A percentile compares a stretch with the other conserved stretches of the same genome.
These are phyloP conservation scores for Tipula confusa DNA, from an alignment of 2,888 invertebrate genomes.

Conservation along the genomic window DNA sequence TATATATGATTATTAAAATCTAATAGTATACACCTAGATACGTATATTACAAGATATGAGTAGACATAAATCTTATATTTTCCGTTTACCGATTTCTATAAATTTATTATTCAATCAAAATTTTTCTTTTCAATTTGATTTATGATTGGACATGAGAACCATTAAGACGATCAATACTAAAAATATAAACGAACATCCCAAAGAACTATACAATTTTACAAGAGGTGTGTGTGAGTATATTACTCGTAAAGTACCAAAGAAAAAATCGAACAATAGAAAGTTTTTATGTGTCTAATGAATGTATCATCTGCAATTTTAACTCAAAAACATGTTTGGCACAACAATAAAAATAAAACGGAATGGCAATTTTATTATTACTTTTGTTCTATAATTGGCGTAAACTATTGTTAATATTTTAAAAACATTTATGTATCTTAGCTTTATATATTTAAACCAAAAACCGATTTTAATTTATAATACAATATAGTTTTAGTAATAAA, in stretches of 20 bases:
- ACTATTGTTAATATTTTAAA: not conserved
- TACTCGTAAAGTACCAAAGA: not conserved
- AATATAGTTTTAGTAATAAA: not conserved
- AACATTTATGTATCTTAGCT: not conserved
- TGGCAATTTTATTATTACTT: not conserved
- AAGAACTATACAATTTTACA: not conserved
- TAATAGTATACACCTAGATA: too few species aligned
- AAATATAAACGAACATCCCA: not conserved
- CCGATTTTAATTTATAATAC: not conserved
- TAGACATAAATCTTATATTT: not conserved
- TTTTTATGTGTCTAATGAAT: not conserved
- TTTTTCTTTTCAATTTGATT: not conserved
- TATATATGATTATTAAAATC: not conserved
- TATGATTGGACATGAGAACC: not conserved
- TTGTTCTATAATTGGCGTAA: not conserved
- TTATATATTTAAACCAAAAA: not conserved
- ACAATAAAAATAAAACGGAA: not conserved
- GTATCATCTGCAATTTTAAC: not conserved
- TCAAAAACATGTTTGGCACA: not conserved
- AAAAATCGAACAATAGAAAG: not conserved
- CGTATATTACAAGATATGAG: too few species aligned
- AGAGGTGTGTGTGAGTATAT: not conserved
- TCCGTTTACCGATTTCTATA: not conserved
- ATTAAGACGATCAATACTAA: not conserved
- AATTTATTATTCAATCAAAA: conserved; percentile 3